These are phyloP conservation scores for Acanthiza pusilla DNA, from an alignment of 2,797 vertebrate genomes.

Conservation along the genomic window DNA sequence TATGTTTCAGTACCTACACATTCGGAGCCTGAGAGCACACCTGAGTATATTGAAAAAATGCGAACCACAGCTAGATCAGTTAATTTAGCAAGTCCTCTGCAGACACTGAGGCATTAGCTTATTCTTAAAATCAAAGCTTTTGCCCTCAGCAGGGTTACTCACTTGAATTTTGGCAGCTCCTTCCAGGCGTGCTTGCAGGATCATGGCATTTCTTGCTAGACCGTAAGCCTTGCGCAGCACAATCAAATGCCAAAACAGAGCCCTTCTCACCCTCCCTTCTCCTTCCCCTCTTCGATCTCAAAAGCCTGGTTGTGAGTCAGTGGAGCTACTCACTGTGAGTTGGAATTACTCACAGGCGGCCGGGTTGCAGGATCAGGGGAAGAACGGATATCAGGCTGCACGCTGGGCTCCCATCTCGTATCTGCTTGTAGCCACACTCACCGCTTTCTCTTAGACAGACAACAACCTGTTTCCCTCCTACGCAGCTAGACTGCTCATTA, in stretches of 20 bases:
- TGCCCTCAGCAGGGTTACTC: background rate
- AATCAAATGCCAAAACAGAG: conserved; percentile 18
- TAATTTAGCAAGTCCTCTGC: background rate
- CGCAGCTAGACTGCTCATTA: conserved; percentile 65
- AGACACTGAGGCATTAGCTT: background rate
- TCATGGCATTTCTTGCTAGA: conserved; percentile 12
- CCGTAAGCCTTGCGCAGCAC: background rate
- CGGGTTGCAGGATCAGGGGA: conserved; percentile 50
- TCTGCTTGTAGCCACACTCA: conserved; percentile 31
- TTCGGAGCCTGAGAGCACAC: background rate
- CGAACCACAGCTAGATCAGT: background rate
- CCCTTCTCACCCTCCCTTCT: conserved; percentile 31
- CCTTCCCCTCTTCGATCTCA: background rate
- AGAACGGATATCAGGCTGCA: conserved; percentile 43
- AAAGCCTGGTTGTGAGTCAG: conserved; percentile 54
- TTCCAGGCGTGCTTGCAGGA: background rate
- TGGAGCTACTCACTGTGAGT: conserved; percentile 44
- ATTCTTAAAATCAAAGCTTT: conserved; percentile 3
- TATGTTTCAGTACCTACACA: background rate
- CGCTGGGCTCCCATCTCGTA: conserved; percentile 33
- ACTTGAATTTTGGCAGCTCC: conserved; percentile 41
- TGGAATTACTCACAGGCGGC: conserved; percentile 58
- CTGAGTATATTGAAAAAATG: background rate
- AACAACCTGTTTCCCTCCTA: conserved; percentile 62
- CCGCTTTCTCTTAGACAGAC: conserved; percentile 55